Evolutionary conservation across 2,888 invertebrate species (phyloP), one percentile per base, ranked within the genome.

Genomic region (Xanthia icteritia): DNA sequence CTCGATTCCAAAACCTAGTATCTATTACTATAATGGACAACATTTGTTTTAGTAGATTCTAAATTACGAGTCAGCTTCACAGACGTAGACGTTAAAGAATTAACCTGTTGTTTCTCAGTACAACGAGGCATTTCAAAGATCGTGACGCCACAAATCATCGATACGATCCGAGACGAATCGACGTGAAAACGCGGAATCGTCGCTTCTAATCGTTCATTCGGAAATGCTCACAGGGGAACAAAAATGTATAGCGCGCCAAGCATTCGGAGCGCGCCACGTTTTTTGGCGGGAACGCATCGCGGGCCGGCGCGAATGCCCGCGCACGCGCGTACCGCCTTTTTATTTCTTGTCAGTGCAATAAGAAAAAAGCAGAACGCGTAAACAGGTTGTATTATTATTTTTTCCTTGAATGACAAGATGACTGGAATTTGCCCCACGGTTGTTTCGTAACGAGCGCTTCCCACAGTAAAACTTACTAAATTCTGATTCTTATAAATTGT

Each of bases 311-410:
- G 95, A 95, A 95, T 95, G 94, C 92, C 88, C 79, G 92, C 92
- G 95, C 95, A 96, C 95, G 96, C 95, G 94, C 93, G 88, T 86
- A 86, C 85, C 73, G 82, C 81, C 87, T 90, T 92, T 92, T 91
- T 89, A 85, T 87, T 88, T 90, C 91, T 90, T 90, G 87, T 73
- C 86, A 87, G 86, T 79, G 78, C 79, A 86, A 79, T 82, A 87
- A 89, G 85, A 89, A 90, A 89, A 91, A 91, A 79, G 89, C 89
- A 36, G 13, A 92, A 92, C 88, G 84, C 89, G 90, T 92, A 93
- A 93, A 93, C 94, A 94, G 94, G 94, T 93, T 93, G 92, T 92
- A 92, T 92, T 92, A 91, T 93, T 90, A 91, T 90, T 93, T 92
- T 91, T 91, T 89, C 86, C 85, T 83, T 88, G 86, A 88, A 88